Evolutionary conservation across 2,888 invertebrate species (phyloP).

Genomic region (Zaprionus lineosus): DNA sequence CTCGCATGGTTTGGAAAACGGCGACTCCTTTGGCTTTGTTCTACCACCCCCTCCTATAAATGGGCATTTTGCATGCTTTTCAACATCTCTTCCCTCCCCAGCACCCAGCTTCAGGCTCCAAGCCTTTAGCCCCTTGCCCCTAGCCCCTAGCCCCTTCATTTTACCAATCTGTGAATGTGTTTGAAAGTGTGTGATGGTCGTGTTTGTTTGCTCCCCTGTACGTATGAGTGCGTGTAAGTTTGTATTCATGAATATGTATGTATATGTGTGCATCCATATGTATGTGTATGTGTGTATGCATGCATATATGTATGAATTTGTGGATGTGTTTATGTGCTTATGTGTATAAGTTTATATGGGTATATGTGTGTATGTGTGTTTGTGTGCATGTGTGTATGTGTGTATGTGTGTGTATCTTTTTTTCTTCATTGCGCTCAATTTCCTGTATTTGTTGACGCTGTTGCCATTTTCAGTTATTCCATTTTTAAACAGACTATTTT

Average conservation of each 20-base stretch:
- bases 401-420: conserved; percentile 26
- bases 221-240: too few species aligned
- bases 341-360: too few species aligned
- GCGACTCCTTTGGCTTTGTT: neutral
- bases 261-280: too few species aligned
- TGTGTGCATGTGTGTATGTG: too few species aligned
- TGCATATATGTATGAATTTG: too few species aligned
- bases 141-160: conserved; percentile 13
- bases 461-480: conserved; percentile 75
- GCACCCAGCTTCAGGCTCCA: too few species aligned
- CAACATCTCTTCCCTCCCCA: too few species aligned
- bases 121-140: too few species aligned
- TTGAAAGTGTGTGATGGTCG: conserved; percentile 47
- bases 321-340: too few species aligned
- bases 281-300: too few species aligned
- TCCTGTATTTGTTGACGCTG: conserved; percentile 70
- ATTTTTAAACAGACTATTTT: conserved; percentile 65
- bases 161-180: conserved; percentile 7
- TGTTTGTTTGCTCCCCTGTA: conserved; percentile 64
- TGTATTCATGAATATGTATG: too few species aligned
- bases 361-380: too few species aligned
- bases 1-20: conserved; percentile 5
- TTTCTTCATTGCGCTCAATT: conserved; percentile 67
- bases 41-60: neutral
- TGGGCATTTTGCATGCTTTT: conserved; percentile 51